Conservation (phyloP, 2,888 invertebrate species). For the Unio delphinus region DNA sequence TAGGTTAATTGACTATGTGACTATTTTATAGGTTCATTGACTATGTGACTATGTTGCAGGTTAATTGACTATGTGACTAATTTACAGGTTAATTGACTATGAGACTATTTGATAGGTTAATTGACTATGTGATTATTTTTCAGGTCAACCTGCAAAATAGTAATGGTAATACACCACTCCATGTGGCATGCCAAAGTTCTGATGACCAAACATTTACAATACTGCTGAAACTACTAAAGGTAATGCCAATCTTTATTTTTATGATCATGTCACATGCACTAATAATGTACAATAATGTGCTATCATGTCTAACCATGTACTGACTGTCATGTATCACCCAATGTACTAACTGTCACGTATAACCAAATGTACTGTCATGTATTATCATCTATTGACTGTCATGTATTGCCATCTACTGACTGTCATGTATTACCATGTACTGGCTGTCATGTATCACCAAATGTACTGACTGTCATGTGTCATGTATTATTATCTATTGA, state of each 20-base stretch:
- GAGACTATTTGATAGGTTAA: slow-evolving; percentile 20
- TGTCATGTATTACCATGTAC: too few relatives aligned
- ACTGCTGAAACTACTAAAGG: slow-evolving; percentile 47
- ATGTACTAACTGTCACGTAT: too few relatives aligned
- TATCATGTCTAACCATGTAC: too few relatives aligned
- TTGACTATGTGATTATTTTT: slow-evolving; percentile 2
- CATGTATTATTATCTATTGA: too few relatives aligned
- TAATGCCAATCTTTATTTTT: slow-evolving; percentile 9
- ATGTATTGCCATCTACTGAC: too few relatives aligned
- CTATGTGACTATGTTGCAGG: slow-evolving; percentile 22
- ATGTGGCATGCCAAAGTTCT: slow-evolving; percentile 47
- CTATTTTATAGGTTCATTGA: slow-evolving; percentile 19
- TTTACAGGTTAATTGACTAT: slow-evolving; percentile 20
- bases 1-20: background rate
- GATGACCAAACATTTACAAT: slow-evolving; percentile 44
- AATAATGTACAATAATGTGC: too few relatives aligned
- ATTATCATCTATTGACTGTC: too few relatives aligned
- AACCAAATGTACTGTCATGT: too few relatives aligned
- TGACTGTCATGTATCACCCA: too few relatives aligned
- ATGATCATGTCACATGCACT: too few relatives aligned
- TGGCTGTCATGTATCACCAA: too few relatives aligned
- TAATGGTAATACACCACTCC: slow-evolving; percentile 58
- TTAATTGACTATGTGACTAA: background rate
- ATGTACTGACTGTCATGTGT: too few relatives aligned
- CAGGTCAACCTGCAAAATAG: slow-evolving; percentile 56